These are phyloP conservation scores for Lasioglossum figueresi DNA, from an alignment of 2,888 invertebrate species.

Conservation along the genomic window DNA sequence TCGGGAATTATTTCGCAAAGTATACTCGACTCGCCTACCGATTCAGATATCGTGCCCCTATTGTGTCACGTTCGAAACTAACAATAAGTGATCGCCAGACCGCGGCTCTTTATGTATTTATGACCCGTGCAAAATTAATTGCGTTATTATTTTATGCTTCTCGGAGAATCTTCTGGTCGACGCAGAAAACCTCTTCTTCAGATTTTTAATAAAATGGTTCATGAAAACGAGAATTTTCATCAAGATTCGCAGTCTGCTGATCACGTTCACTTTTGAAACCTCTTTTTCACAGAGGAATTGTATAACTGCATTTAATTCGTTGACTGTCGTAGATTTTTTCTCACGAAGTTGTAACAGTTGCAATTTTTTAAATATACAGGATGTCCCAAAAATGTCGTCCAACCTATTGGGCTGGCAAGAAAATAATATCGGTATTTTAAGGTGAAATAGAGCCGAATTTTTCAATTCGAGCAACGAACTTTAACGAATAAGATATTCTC, in stretches of 20 bases:
- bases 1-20: slow-evolving; percentile 47
- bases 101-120: not conserved
- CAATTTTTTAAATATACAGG: no score
- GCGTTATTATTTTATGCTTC: not conserved
- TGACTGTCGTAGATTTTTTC: no score
- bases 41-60: slow-evolving; percentile 17
- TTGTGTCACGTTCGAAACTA: not conserved
- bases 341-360: no score
- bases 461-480: no score
- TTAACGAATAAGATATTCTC: no score
- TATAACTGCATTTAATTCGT: no score
- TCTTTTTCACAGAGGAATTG: not conserved
- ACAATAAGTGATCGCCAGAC: not conserved
- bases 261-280: not conserved
- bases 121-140: not conserved
- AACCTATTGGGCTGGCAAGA: no score
- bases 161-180: not conserved
- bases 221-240: not conserved
- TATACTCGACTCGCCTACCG: not conserved
- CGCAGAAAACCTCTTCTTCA: not conserved
- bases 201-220: not conserved
- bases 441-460: no score
- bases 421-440: no score
- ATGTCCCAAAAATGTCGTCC: no score
- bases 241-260: not conserved